Conservation (phyloP, 2,113 vertebrate genomes). For the Nipponia nippon region DNA sequence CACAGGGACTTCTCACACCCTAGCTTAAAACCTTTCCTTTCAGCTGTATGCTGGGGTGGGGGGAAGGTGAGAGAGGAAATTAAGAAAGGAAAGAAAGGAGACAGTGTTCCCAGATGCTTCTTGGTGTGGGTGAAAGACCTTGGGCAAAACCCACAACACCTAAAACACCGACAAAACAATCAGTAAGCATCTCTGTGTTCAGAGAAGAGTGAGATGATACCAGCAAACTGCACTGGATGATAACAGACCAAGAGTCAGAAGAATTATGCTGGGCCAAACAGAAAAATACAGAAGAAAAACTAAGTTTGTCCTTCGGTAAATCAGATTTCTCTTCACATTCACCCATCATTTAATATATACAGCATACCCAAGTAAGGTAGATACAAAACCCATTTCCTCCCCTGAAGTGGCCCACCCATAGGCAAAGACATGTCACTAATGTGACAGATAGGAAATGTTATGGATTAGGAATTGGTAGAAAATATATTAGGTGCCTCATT, state of each 20-base stretch:
- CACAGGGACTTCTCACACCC: background rate
- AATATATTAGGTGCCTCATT: background rate
- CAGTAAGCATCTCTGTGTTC: background rate
- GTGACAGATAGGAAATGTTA: background rate
- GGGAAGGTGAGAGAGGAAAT: background rate
- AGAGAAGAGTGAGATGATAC: background rate
- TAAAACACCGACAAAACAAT: background rate
- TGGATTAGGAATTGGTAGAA: background rate
- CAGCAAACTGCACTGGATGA: background rate
- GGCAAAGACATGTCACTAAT: background rate
- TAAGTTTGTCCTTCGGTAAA: background rate
- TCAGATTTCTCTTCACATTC: background rate
- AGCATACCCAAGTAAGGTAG: background rate
- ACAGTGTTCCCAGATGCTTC: background rate
- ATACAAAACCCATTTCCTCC: background rate
- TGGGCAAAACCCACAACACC: background rate
- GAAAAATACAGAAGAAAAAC: background rate
- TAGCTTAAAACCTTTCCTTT: background rate
- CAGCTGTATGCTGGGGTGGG: background rate
- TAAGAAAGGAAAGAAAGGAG: background rate
- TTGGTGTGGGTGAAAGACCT: background rate
- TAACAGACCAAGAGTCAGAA: background rate
- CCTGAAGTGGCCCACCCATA: background rate
- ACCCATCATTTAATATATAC: background rate
- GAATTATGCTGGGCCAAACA: background rate